Base-by-base conservation (phyloP, 2,113 vertebrate genomes). In the Nyctereutes procyonoides region DNA sequence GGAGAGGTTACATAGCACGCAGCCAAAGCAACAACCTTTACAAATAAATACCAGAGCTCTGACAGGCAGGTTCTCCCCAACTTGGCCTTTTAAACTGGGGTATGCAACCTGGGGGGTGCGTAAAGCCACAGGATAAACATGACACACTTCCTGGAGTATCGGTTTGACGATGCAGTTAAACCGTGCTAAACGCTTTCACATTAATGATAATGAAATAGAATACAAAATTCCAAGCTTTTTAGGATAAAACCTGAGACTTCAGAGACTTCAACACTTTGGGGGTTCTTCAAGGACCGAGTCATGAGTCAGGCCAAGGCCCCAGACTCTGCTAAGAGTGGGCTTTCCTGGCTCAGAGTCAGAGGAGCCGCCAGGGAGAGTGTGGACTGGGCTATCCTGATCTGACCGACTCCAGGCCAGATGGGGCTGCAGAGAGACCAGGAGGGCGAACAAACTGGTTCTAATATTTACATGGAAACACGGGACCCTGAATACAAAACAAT, bases 51-150 rank as follows among this genome's bases (percentile, higher is more conserved):
- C 15, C 0, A 24, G 48, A 8, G 19, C 65, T 53, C 60, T 28
- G 7, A 3, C 0, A 16, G 38, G 76, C 7, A 16, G 48, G 58
- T 0, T 38, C 77, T 60, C 56, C 83, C 55, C 9, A 17, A 0
- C 30, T 3, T 0, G 5, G 82, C 30, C 63, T 87, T 43, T 62
- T 4, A 15, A 12, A 43, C 51, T 1, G 24, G 26, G 38, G 14
- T 3, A 4, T 16, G 14, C 30, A 4, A n/a, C 14, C 2, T 5
- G n/a, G 63, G 28, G 24, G 51, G 32, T 12, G 16, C 53, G 20
- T 0, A 3, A 63, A 58, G 17, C n/a, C 13, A 8, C 26, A 55
- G 55, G 20, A 24, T 3, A 48, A 62, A 67, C 28, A 7, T 0
- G 13, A 16, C 7, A 15, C 1, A 1, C 38, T 74, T 77, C 32